Evolutionary conservation across 2,113 vertebrate species (phyloP).

Genomic region (Crotalus viridis): DNA sequence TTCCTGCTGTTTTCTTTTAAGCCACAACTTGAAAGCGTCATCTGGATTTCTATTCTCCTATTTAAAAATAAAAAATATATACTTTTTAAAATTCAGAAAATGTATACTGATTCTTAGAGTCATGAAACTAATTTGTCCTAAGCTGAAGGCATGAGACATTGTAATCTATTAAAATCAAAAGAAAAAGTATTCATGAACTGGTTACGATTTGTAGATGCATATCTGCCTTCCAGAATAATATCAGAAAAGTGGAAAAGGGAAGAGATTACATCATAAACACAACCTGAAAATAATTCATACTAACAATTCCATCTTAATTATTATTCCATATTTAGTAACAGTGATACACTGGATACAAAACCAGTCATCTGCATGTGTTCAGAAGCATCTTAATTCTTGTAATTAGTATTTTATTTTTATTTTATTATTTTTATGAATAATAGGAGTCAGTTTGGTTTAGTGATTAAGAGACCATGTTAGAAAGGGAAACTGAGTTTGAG

Average conservation of each 20-base stretch:
- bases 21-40: constrained; percentile 85
- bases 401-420: neutral
- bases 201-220: neutral
- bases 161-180: neutral
- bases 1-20: constrained; percentile 88
- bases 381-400: neutral
- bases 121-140: neutral
- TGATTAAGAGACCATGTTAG: no score
- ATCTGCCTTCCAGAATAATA: neutral
- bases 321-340: neutral
- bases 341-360: neutral
- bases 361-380: neutral
- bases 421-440: neutral
- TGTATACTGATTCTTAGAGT: neutral
- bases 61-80: neutral
- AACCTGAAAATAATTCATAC: neutral
- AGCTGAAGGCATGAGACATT: neutral
- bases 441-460: neutral
- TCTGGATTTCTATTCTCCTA: constrained; percentile 80
- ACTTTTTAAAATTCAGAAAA: neutral
- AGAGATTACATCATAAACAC: neutral
- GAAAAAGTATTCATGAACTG: neutral
- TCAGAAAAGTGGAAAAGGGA: neutral
- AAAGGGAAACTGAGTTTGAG: no score
- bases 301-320: neutral